Evolutionary conservation across 2,888 invertebrate species (phyloP).

Genomic region (Mythimna impura): DNA sequence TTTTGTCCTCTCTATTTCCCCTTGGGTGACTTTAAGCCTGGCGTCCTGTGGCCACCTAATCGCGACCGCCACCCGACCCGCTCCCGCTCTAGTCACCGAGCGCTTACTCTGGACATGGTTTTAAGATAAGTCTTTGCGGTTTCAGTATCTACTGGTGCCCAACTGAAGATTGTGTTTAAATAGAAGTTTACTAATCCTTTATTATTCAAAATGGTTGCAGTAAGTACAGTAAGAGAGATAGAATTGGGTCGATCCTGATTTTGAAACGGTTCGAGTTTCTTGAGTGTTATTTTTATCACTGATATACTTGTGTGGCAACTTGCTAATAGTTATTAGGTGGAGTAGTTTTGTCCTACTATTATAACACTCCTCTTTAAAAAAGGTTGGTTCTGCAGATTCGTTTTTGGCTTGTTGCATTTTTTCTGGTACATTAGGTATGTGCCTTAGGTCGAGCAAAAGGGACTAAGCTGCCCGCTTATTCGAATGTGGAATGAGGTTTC

Average conservation of each 20-base stretch:
- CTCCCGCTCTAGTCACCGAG: neutral
- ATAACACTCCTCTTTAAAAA: no score
- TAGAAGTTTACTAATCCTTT: conserved; percentile 6
- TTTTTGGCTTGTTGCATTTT: neutral
- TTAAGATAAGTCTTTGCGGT: conserved; percentile 9
- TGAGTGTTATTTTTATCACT: neutral
- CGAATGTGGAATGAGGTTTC: no score
- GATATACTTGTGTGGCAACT: neutral
- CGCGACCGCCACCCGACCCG: no score
- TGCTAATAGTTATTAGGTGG: neutral
- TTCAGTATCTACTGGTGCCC: neutral
- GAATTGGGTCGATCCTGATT: neutral
- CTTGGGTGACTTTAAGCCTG: no score
- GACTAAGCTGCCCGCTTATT: no score
- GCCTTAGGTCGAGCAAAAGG: no score
- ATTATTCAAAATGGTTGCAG: neutral
- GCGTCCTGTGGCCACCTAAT: neutral
- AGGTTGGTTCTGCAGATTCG: no score
- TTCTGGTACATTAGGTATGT: no score
- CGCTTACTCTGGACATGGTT: neutral
- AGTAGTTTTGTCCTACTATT: no score
- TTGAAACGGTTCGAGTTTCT: neutral
- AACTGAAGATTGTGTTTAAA: conserved; percentile 13
- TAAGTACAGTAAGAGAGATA: neutral
- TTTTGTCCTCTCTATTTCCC: no score